A percentile compares a stretch with the other conserved stretches of the same genome.
phyloP scores from a whole-genome alignment of 53 echinoderm and acorn worm species.

The Apostichopus leukothele region DNA sequence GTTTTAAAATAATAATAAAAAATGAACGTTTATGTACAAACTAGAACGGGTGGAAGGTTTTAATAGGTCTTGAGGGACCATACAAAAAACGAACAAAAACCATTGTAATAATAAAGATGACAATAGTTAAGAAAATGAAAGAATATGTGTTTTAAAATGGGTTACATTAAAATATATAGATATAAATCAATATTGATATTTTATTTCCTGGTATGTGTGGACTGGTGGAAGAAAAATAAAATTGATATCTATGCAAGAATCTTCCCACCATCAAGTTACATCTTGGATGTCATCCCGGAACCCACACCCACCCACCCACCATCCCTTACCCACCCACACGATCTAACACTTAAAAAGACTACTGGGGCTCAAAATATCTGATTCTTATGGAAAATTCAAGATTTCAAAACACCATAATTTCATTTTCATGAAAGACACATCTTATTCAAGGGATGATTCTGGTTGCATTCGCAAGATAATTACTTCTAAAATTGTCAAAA shows the following conservation, averaged over 20 bases:
- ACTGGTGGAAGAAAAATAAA: too few species aligned
- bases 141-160: background rate
- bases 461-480: background rate
- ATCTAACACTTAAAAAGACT: too few species aligned
- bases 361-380: background rate
- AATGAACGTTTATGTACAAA: background rate
- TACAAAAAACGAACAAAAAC: background rate
- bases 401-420: background rate
- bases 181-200: background rate
- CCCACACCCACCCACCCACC: too few species aligned
- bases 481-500: too few species aligned
- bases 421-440: background rate
- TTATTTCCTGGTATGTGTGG: too few species aligned
- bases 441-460: background rate
- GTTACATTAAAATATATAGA: background rate
- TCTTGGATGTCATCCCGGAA: too few species aligned
- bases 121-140: background rate
- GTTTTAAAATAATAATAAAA: background rate
- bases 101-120: background rate
- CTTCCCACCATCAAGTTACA: too few species aligned
- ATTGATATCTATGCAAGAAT: too few species aligned
- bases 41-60: background rate
- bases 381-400: background rate
- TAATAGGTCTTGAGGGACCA: background rate
- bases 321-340: too few species aligned